Evolutionary conservation across 2,113 vertebrate genomes (phyloP).

Genomic region (Polypterus senegalus): DNA sequence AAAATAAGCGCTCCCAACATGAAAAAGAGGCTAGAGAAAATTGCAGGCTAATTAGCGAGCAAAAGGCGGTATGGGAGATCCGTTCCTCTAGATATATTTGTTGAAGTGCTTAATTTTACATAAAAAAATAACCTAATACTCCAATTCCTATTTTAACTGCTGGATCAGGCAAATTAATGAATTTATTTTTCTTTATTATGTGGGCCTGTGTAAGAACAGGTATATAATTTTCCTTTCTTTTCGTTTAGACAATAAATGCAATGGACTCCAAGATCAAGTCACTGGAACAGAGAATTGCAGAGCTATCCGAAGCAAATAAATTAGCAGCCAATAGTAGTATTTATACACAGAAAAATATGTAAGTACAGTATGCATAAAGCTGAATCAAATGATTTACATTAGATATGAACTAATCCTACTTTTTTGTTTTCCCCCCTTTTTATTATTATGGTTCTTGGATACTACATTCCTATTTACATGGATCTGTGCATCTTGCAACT

Average conservation of each 20-base stretch:
- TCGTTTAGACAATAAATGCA: conserved; percentile 88
- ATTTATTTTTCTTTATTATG: not conserved
- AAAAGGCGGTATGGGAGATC: conserved; percentile 74
- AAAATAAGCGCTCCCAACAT: conserved; percentile 76
- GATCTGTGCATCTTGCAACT: no score
- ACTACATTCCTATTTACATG: no score
- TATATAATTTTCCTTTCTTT: conserved; percentile 5
- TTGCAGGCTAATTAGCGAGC: conserved; percentile 84
- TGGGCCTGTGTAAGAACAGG: not conserved
- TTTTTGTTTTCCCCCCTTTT: no score
- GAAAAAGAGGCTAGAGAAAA: conserved; percentile 89
- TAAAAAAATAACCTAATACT: no score
- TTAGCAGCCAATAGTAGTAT: conserved; percentile 95
- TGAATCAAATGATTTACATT: no score
- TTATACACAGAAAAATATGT: conserved; percentile 98
- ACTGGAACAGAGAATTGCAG: conserved; percentile 91
- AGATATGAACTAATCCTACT: no score
- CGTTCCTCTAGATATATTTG: not conserved
- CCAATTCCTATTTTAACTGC: no score
- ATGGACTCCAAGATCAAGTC: conserved; percentile 97
- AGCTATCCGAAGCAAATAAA: conserved; percentile 93
- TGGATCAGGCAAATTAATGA: no score
- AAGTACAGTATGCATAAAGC: conserved; percentile 35
- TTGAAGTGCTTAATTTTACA: not conserved
- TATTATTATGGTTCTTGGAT: no score